A percentile compares a stretch with the other conserved stretches of the same genome.
phyloP scores from a whole-genome alignment of 53 echinoderm and acorn worm species.

The Stichopus horrens region DNA sequence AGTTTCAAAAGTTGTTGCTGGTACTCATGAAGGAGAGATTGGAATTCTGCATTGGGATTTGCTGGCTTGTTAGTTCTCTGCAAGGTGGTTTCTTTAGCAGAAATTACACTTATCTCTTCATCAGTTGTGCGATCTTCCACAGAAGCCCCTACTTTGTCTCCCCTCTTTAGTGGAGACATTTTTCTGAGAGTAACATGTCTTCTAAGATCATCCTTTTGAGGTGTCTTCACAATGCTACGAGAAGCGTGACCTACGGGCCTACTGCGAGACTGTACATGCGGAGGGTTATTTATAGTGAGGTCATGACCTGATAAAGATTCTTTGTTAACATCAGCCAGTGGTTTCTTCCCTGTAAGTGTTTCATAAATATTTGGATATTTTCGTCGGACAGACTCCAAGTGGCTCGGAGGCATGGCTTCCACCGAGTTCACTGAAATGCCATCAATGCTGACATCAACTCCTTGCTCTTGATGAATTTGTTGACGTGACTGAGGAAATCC shows the following conservation, averaged over 20 bases:
- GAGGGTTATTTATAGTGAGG: background rate
- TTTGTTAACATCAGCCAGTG: background rate
- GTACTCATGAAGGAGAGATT: constrained; percentile 34
- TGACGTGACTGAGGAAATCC: background rate
- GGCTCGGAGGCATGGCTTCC: constrained; percentile 16
- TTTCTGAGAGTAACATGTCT: background rate
- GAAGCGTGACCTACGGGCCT: background rate
- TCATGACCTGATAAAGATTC: background rate
- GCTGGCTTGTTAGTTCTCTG: background rate
- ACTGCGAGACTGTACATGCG: background rate
- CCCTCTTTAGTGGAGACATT: background rate
- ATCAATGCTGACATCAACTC: background rate
- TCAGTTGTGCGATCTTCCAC: background rate
- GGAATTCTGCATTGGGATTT: background rate
- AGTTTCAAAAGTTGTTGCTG: constrained; percentile 63
- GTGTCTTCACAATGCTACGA: background rate
- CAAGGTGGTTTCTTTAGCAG: background rate
- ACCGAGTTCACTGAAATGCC: background rate
- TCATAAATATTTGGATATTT: constrained; percentile 48
- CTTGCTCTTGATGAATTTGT: background rate
- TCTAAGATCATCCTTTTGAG: background rate
- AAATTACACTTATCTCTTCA: background rate
- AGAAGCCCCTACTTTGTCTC: background rate
- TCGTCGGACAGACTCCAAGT: constrained; percentile 26
- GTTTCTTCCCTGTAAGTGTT: constrained; percentile 20